Conservation (phyloP, 1,140 invertebrate species). For the Bradysia coprophila region DNA sequence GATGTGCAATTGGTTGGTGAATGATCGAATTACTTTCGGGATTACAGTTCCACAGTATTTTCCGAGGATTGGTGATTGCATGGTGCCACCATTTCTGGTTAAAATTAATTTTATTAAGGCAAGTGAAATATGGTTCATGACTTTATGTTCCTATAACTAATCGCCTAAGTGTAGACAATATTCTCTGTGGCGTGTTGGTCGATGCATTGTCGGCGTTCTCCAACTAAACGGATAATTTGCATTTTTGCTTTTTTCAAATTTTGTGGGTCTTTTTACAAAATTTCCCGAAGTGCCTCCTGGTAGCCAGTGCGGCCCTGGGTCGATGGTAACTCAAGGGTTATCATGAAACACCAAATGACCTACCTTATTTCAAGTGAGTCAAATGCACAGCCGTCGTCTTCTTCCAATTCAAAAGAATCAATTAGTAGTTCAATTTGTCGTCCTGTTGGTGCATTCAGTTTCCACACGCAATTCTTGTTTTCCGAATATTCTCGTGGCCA, state of each 20-base stretch:
- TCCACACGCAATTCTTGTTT: constrained; percentile 53
- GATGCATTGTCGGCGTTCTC: no score
- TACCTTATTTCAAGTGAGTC: constrained; percentile 69
- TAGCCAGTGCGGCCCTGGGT: no score
- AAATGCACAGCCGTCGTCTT: constrained; percentile 33
- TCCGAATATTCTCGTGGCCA: constrained; percentile 51
- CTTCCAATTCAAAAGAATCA: constrained; percentile 49
- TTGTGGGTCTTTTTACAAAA: no score
- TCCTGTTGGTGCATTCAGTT: constrained; percentile 41
- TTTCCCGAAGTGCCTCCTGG: no score
- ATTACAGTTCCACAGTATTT: constrained; percentile 40
- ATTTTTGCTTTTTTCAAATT: no score
- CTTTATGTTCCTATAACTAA: no score
- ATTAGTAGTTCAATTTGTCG: constrained; percentile 54
- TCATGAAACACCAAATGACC: no score
- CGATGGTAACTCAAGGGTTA: no score
- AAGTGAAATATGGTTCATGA: no score
- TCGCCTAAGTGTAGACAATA: no score
- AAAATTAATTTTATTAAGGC: background rate
- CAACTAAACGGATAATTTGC: no score
- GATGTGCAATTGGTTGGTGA: constrained; percentile 50
- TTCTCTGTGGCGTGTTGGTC: no score
- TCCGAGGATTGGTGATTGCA: constrained; percentile 45
- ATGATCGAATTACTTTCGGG: constrained; percentile 40
- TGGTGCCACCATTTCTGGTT: constrained; percentile 24